Base-by-base conservation (phyloP, 2,888 invertebrate genomes). In the Busseola fusca region DNA sequence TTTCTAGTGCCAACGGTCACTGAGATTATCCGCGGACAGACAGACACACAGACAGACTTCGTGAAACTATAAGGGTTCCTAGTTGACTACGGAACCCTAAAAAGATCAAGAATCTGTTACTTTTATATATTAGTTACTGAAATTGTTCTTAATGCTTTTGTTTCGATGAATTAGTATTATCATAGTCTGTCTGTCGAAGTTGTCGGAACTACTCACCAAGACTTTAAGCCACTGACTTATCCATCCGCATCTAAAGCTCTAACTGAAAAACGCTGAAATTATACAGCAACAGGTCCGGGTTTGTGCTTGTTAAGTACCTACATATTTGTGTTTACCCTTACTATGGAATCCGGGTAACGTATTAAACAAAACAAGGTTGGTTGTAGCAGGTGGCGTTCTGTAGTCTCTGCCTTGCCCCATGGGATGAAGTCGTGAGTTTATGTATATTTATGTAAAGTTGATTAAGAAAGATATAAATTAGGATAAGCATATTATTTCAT, bases 191-290 rank as follows among this genome's bases (percentile, higher is more conserved):
- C 30, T 34, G 65, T 64, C 42, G 10, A 18, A 42, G 50, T 65
- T 74, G 71, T 52, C 52, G 34, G 71, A 71, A 71, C 21, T 52
- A 34, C 21, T 73, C 18, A 34, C 18, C 5, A 45, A n/a, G 16
- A 57, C 72, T 74, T 74, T 7, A n/a, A 30, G n/a, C 48, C 30
- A 73, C 25, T 34, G 34, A 34, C 34, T 48, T 73, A 63, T 30
- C 25, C 25, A 10, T 14, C 7, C 0, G 10, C 50, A 68, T 76
- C 27, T 37, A 27, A 69, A 14, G 27, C 10, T n/a, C 16, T 52
- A 30, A 6, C 16, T 52, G 21, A 62, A 62, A 27, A 62, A 62
- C 21, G 5, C 9, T 52, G 4, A 52, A 21, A 62, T 30, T n/a
- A 21, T 52, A 30, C 3, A 62, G 14, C 12, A 16, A 27, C 2